These are phyloP conservation scores for Tipula confusa DNA, from an alignment of 2,888 invertebrate genomes.

Conservation along the genomic window DNA sequence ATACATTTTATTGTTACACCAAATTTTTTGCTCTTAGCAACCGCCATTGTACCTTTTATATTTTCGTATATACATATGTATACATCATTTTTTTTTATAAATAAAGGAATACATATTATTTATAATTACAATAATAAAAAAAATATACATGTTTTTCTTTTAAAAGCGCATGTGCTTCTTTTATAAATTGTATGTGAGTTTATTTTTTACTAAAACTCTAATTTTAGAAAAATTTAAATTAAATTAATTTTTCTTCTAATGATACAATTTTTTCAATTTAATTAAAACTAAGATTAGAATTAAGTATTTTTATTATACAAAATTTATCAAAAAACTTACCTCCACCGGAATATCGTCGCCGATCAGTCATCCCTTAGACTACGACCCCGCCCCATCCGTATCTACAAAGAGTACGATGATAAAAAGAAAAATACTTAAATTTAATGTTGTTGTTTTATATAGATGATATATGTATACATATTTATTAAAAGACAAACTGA, in stretches of 20 bases:
- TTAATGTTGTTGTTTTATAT: background rate
- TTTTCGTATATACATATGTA: background rate
- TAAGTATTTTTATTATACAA: background rate
- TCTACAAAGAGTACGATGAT: constrained; percentile 34
- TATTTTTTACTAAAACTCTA: background rate
- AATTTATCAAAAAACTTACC: constrained; percentile 52
- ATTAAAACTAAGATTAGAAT: background rate
- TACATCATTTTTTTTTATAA: background rate
- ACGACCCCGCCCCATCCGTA: constrained; percentile 39
- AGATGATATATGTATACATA: background rate
- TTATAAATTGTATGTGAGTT: background rate
- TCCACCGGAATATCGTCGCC: constrained; percentile 62
- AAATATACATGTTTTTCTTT: background rate
- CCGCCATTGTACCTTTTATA: background rate
- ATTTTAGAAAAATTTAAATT: background rate
- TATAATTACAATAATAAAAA: background rate
- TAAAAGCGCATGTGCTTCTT: background rate
- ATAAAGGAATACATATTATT: constrained; percentile 5
- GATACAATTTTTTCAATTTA: background rate
- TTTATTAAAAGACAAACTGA: background rate
- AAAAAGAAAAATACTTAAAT: background rate
- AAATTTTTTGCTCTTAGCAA: background rate
- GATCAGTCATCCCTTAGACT: constrained; percentile 60
- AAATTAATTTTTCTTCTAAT: background rate
- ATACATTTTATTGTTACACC: background rate